Conservation (phyloP, 2,888 invertebrate genomes). For the Malachius bipustulatus region DNA sequence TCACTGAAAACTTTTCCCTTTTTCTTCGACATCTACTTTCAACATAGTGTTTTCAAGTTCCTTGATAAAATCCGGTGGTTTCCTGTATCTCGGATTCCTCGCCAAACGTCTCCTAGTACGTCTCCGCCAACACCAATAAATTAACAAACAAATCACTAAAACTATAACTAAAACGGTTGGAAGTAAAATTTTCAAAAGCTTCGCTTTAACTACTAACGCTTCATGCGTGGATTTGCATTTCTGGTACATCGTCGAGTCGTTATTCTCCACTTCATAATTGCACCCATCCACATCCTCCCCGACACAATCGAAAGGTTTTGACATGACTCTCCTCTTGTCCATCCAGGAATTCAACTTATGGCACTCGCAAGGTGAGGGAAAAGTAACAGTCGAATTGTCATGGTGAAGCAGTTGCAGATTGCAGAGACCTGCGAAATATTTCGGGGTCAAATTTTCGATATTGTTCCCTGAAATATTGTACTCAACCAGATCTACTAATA, state of each 20-base stretch:
- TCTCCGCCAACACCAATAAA: too few relatives aligned
- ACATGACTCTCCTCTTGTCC: constrained; percentile 23
- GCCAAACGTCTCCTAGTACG: too few relatives aligned
- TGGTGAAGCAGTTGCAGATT: constrained; percentile 27
- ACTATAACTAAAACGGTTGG: constrained; percentile 6
- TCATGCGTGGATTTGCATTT: constrained; percentile 4
- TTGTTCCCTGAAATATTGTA: constrained; percentile 32
- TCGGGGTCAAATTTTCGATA: constrained; percentile 21
- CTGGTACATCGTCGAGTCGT: constrained; percentile 8
- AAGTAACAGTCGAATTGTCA: constrained; percentile 25
- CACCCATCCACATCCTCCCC: background rate
- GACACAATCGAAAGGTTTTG: constrained; percentile 25
- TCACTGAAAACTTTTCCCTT: too few relatives aligned
- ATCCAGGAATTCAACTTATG: constrained; percentile 31
- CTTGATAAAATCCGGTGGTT: too few relatives aligned
- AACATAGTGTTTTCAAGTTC: too few relatives aligned
- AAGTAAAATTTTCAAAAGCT: constrained; percentile 10
- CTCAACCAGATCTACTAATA: constrained; percentile 26
- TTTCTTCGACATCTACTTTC: too few relatives aligned
- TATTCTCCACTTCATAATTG: constrained; percentile 5
- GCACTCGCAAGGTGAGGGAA: constrained; percentile 30
- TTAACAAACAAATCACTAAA: constrained; percentile 6
- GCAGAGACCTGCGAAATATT: constrained; percentile 31
- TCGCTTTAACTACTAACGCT: constrained; percentile 6
- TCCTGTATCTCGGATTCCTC: too few relatives aligned